These are phyloP conservation scores for Drosophila austrosaltans DNA, from an alignment of 2,888 invertebrate genomes.

Conservation along the genomic window DNA sequence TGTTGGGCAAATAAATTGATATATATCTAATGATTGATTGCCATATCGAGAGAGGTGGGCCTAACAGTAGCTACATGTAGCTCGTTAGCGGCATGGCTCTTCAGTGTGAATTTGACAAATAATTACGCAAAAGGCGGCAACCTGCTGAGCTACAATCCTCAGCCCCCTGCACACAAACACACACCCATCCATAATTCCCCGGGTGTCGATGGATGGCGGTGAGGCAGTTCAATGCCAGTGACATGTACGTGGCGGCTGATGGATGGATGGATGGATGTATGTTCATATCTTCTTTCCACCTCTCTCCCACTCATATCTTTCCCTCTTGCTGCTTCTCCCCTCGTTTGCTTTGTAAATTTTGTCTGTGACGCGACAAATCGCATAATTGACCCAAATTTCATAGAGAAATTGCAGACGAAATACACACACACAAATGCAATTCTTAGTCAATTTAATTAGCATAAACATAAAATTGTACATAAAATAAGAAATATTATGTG, in stretches of 20 bases:
- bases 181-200: slow-evolving; percentile 3
- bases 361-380: slow-evolving; percentile 73
- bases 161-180: background rate
- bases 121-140: slow-evolving; percentile 62
- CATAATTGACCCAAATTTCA: slow-evolving; percentile 78
- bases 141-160: slow-evolving; percentile 58
- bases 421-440: slow-evolving; percentile 16
- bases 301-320: slow-evolving; percentile 4
- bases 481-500: slow-evolving; percentile 25
- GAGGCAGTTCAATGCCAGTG: slow-evolving; percentile 69
- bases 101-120: slow-evolving; percentile 77
- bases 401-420: slow-evolving; percentile 41
- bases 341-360: slow-evolving; percentile 34
- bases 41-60: slow-evolving; percentile 25
- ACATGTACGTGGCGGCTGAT: slow-evolving; percentile 62
- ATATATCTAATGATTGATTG: slow-evolving; percentile 77
- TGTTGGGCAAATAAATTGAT: slow-evolving; percentile 36
- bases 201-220: slow-evolving; percentile 1
- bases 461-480: slow-evolving; percentile 46
- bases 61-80: slow-evolving; percentile 50
- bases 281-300: slow-evolving; percentile 6
- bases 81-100: slow-evolving; percentile 61
- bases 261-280: slow-evolving; percentile 50
- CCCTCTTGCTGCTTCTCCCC: background rate
- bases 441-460: slow-evolving; percentile 67